Evolutionary conservation across 1,140 invertebrate species (phyloP).

Genomic region (Drosophila nebulosa): DNA sequence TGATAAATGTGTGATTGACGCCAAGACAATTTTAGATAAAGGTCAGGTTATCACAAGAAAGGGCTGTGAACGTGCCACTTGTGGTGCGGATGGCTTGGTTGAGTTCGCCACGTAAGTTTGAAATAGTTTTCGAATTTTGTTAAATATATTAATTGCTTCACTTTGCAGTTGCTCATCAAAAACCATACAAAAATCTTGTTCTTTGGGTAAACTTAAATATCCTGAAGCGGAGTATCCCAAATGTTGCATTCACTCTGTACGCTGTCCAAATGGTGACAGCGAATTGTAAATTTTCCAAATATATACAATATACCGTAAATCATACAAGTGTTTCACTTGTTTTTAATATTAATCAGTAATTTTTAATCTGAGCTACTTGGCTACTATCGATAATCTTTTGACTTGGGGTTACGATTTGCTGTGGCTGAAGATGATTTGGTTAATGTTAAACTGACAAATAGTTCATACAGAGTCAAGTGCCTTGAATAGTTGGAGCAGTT

Average conservation of each 20-base stretch:
- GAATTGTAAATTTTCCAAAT: background rate
- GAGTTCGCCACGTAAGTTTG: conserved; percentile 5
- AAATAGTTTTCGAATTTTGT: background rate
- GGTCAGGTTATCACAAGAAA: background rate
- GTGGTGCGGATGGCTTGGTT: background rate
- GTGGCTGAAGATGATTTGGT: background rate
- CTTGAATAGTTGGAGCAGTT: background rate
- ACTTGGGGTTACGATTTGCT: no score
- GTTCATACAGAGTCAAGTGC: background rate
- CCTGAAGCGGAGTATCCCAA: conserved; percentile 24
- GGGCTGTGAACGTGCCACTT: background rate
- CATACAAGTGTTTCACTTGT: no score
- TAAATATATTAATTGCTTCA: background rate
- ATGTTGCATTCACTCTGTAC: conserved; percentile 20
- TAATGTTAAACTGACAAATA: background rate
- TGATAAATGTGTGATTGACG: conserved; percentile 14
- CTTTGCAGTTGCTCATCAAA: conserved; percentile 13
- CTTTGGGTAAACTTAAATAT: conserved; percentile 13
- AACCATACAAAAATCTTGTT: background rate
- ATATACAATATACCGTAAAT: no score
- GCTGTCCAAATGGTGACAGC: conserved; percentile 11
- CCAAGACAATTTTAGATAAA: background rate
- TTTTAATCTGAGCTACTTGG: no score
- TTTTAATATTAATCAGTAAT: no score
- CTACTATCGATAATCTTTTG: no score